These are phyloP conservation scores for Drosophila sturtevanti DNA, from an alignment of 1,140 invertebrate genomes.

Conservation along the genomic window DNA sequence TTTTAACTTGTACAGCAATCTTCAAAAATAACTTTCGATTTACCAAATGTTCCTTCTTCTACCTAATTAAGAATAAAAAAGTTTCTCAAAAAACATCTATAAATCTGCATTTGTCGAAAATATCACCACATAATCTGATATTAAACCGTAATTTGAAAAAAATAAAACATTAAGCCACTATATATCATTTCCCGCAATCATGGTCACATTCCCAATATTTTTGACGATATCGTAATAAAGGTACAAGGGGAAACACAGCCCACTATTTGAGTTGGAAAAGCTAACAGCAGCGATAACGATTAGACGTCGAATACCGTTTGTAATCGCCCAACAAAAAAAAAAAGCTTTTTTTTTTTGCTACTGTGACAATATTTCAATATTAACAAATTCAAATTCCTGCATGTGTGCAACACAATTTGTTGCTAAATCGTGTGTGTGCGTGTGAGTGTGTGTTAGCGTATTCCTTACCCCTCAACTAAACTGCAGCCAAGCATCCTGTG, in stretches of 20 bases:
- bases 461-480: background rate
- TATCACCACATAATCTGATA: too few relatives aligned
- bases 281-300: conserved; percentile 5
- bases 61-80: too few relatives aligned
- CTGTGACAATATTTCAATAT: conserved; percentile 67
- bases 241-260: background rate
- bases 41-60: too few relatives aligned
- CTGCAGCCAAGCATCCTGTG: conserved; percentile 9
- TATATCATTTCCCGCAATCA: too few relatives aligned
- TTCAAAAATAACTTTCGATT: too few relatives aligned
- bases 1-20: too few relatives aligned
- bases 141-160: too few relatives aligned
- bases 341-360: conserved; percentile 64
- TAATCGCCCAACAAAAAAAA: conserved; percentile 33
- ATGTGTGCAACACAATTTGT: conserved; percentile 29
- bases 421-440: conserved; percentile 34
- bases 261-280: background rate
- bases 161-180: too few relatives aligned
- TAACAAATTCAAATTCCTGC: conserved; percentile 32
- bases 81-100: too few relatives aligned
- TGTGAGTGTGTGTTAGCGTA: conserved; percentile 23
- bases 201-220: background rate
- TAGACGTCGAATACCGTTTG: conserved; percentile 8
- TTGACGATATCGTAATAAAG: background rate
- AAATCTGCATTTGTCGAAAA: too few relatives aligned